Evolutionary conservation across 2,113 vertebrate genomes (phyloP), one percentile per base, ranked within the genome.

Genomic region (Caranx ignobilis): DNA sequence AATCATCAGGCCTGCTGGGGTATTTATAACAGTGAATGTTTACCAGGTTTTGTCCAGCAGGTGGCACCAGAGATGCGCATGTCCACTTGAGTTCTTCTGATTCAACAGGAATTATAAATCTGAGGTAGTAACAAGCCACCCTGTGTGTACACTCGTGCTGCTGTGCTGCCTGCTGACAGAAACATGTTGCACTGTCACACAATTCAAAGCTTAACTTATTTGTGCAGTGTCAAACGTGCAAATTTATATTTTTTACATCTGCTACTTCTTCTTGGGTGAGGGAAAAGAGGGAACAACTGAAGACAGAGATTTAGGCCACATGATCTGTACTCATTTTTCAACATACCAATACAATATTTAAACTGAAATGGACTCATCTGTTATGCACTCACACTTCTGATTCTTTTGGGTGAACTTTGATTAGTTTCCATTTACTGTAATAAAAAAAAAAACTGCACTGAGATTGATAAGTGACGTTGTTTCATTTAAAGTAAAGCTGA

Each of bases 61-160:
- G 34, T 45, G 87, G 77, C 61, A 83, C 77, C 84, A 87, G 56
- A 87, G 18, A 3, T 65, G n/a, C 2, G 32, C 0, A 10, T 37
- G 63, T 31, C 4, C 5, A 52, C 43, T 37, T 71, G 1, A n/a
- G 18, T 52, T 21, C 1, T 11, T 16, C 8, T 39, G 19, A 8
- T n/a, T 57, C 39, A 52, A 45, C 12, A 31, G 18, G 5, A 34
- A 2, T 34, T 2, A 47, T 0, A n/a, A 6, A 34, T 18, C 1
- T 41, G 39, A 10, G 8, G 8, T 41, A 47, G 5, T 12, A 47
- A 3, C 45, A 47, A 15, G 48, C 18, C 8, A 16, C 3, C 9
- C 11, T 32, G 6, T 70, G 19, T 47, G 11, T 34, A 35, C 10
- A 11, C n/a, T 54, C 50, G 1, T n/a, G 1, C 48, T 50, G 48